Conservation (phyloP, 30 jellyfish, hydroid and myxozoan species). For the Aurelia sp. region DNA sequence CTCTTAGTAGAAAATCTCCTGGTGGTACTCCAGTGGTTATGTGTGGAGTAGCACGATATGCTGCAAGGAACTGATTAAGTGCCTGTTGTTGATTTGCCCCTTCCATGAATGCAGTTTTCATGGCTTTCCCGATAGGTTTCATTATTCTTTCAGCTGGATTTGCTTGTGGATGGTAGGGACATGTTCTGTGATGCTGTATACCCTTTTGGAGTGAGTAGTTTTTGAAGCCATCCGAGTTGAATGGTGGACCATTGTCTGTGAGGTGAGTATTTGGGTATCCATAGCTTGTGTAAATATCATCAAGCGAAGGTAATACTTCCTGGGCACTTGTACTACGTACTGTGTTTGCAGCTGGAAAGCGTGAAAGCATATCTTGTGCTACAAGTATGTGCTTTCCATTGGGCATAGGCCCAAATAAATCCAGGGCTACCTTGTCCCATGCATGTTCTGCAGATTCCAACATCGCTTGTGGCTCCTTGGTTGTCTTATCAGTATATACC, state of each 20-base stretch:
- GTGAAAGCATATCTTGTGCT: slow-evolving; percentile 42
- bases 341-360: slow-evolving; percentile 58
- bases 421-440: slow-evolving; percentile 68
- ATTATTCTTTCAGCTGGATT: slow-evolving; percentile 69
- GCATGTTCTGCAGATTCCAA: slow-evolving; percentile 25
- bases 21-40: slow-evolving; percentile 65
- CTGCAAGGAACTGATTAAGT: slow-evolving; percentile 13
- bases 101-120: slow-evolving; percentile 37
- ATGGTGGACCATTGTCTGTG: slow-evolving; percentile 71
- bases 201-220: background rate
- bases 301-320: slow-evolving; percentile 40
- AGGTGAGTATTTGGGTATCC: slow-evolving; percentile 48
- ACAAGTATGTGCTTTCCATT: slow-evolving; percentile 49
- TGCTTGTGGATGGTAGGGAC: slow-evolving; percentile 52
- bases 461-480: slow-evolving; percentile 64
- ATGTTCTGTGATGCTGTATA: background rate
- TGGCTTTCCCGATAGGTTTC: slow-evolving; percentile 63
- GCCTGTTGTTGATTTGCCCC: slow-evolving; percentile 26
- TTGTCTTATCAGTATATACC: slow-evolving; percentile 33
- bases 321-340: slow-evolving; percentile 52
- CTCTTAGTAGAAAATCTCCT: slow-evolving; percentile 52
- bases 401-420: slow-evolving; percentile 73
- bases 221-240: background rate
- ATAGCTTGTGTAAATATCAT: slow-evolving; percentile 34
- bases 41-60: slow-evolving; percentile 62